Evolutionary conservation across 2,797 vertebrate species (phyloP), one percentile per base, ranked within the genome.

Genomic region (Hipposideros larvatus): DNA sequence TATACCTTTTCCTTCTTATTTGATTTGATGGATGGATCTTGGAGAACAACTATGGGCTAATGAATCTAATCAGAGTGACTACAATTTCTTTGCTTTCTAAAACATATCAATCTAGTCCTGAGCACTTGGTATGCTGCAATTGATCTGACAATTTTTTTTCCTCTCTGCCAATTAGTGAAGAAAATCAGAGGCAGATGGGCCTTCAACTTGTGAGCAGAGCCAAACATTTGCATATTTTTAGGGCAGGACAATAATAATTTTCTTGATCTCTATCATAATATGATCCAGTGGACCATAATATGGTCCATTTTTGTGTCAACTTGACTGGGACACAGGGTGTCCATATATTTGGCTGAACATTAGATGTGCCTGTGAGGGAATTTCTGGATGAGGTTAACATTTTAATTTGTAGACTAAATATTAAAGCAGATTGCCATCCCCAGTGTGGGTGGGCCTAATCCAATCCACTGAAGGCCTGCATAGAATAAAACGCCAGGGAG

Each of bases 61-160:
- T 51, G 73, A 93, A 63, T 26, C 55, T 63, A 74, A 66, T 68
- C 41, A 31, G 53, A 83, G 6, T 73, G 41, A 78, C 31, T 87
- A 4, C 41, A 91, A 48, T 85, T 92, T 66, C 46, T 89, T 91
- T 89, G 9, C 14, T 93, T 93, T 87, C 55, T 79, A 95, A 93
- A 92, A 48, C 59, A 26, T 86, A 43, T 87, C 77, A 90, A 0
- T 82, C 28, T 28, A 55, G 48, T 84, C 26, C 34, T 92, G 90
- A 71, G 28, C 4, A 79, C 21, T 24, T 90, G 24, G 18, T 53
- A 11, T 71, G 11, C 21, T 37, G 31, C 53, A 61, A 11, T 70
- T 79, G 55, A 59, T 43, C 43, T 61, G 31, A 14, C 31, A 2
- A 11, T 57, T 63, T 53, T 88, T 46, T 21, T 41, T 16, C 18